Evolutionary conservation across 2,888 invertebrate genomes (phyloP), one percentile per base, ranked within the genome.

Genomic region (Amphipyra berbera): DNA sequence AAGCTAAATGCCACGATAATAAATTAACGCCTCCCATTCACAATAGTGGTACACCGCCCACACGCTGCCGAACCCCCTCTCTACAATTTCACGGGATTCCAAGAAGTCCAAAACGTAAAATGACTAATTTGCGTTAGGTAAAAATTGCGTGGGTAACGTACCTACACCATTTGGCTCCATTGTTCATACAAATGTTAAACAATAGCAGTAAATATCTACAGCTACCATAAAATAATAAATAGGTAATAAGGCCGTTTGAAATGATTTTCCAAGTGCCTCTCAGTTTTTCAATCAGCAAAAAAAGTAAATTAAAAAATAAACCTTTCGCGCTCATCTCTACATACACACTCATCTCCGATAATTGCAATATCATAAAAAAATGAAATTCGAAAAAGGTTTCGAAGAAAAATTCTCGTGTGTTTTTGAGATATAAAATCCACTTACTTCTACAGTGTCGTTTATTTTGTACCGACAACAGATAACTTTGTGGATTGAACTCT

Each of bases 1-100:
- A 79, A 82, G 71, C 73, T 78, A 81, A 82, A 82, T 82, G 82
- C 70, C 75, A 80, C 81, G 70, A 81, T 82, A 87, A 90, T 92
- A 91, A 91, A 92, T 92, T 89, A 93, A 91, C 92, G 89, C 93
- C 94, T 92, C 90, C 92, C 90, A 90, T 88, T 85, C 84, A 83
- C 86, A 84, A 84, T 85, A 84, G 82, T 82, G 81, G 82, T 79
- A 68, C 73, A 66, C 85, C 92, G 92, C 93, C 94, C 93, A 92
- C 92, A 87, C 85, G 83, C 81, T 72, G 82, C 62, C 83, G 76
- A 85, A 88, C 90, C 90, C 21, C 91, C 91, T 86, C 88, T 89
- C 83, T 82, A 83, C 82, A 84, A 85, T 84, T 86, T 82, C 79
- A 86, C 79, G 73, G 86, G 81, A 85, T 91, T 91, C 90, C 85